These are phyloP conservation scores for Heteropelma amictum DNA, from an alignment of 2,888 invertebrate species.

Conservation along the genomic window DNA sequence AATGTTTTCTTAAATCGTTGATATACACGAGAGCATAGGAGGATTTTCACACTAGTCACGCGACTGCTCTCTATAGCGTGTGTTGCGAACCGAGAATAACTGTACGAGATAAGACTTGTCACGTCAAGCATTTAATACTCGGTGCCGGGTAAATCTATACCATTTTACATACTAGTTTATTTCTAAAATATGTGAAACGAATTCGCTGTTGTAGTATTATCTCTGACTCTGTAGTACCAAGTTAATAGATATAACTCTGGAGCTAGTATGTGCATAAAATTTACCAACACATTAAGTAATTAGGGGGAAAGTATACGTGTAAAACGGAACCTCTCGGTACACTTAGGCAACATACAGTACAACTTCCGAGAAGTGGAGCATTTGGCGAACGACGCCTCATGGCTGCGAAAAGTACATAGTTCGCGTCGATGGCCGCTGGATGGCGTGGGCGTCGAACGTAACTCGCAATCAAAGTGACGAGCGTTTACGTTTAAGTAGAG, in stretches of 20 bases:
- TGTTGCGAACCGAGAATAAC: constrained; percentile 45
- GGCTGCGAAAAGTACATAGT: background rate
- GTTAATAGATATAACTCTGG: background rate
- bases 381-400: background rate
- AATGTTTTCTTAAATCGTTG: background rate
- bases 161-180: constrained; percentile 25
- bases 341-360: background rate
- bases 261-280: background rate
- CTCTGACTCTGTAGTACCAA: background rate
- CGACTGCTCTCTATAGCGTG: constrained; percentile 45
- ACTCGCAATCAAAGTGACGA: background rate
- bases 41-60: constrained; percentile 52
- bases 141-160: constrained; percentile 23
- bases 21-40: background rate
- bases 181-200: background rate
- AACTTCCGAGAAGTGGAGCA: background rate
- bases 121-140: constrained; percentile 59
- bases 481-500: background rate
- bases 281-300: constrained; percentile 2
- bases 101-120: constrained; percentile 56
- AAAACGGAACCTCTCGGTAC: background rate
- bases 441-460: background rate
- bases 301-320: constrained; percentile 16
- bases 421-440: background rate
- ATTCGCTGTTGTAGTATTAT: background rate